These are phyloP conservation scores for Caenorhabditis sulstoni DNA, from an alignment of 2,888 invertebrate species.

Conservation along the genomic window DNA sequence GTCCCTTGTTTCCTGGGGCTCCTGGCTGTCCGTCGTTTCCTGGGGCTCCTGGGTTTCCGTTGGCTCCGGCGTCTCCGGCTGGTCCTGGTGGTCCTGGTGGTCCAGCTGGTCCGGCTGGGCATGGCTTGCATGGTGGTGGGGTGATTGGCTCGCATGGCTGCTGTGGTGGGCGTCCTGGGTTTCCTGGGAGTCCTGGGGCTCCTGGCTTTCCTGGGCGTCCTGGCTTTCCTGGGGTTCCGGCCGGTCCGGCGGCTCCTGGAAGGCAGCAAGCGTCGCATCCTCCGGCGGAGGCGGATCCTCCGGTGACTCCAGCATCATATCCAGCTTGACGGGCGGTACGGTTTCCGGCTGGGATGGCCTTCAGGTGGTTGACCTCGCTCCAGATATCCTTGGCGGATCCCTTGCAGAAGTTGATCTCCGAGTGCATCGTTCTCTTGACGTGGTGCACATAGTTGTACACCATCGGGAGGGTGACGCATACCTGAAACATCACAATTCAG, in stretches of 20 bases:
- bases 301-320: conserved; percentile 63
- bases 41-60: conserved; percentile 64
- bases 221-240: conserved; percentile 66
- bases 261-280: conserved; percentile 76
- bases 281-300: conserved; percentile 59
- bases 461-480: conserved; percentile 65
- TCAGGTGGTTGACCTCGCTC: conserved; percentile 69
- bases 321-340: conserved; percentile 74
- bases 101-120: conserved; percentile 73
- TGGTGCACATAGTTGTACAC: conserved; percentile 65
- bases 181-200: conserved; percentile 73
- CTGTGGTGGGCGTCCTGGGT: conserved; percentile 70
- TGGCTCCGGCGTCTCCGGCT: conserved; percentile 66
- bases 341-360: conserved; percentile 67
- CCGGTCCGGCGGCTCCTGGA: conserved; percentile 68
- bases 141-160: conserved; percentile 75
- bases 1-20: conserved; percentile 69
- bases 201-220: conserved; percentile 72
- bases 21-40: conserved; percentile 68
- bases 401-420: conserved; percentile 65
- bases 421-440: conserved; percentile 60
- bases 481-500: conserved; percentile 13
- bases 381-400: conserved; percentile 70
- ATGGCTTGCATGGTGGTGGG: conserved; percentile 73
- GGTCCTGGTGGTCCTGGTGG: conserved; percentile 71